Base-by-base conservation (phyloP, 2,888 invertebrate genomes). In the Leucophora obtusa region DNA sequence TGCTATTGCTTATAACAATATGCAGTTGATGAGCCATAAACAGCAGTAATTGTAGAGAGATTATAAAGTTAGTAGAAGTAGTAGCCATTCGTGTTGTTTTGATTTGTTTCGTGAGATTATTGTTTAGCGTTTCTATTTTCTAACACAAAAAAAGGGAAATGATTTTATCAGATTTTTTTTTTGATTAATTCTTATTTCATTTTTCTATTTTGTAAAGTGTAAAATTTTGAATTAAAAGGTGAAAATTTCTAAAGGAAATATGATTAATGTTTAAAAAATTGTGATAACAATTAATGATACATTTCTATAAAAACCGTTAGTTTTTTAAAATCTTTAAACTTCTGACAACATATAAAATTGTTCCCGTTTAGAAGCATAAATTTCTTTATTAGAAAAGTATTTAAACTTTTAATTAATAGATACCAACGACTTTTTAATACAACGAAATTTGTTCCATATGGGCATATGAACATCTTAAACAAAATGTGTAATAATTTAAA, bases 101-200 rank as follows among this genome's bases (percentile, higher is more conserved):
- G 80, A 80, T 76, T 75, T 76, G 50, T 68, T 80, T 80, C 53
- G 50, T 76, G 75, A 80, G 75, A 59, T 75, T 72, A 71, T 59
- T 35, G 51, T 56, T 69, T 68, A 54, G 54, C n/a, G 54, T 75
- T 68, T 33, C 15, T n/a, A 1, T 28, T 28, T 9, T 38, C 0
- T 18, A 43, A 33, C 24, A 54, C 17, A n/a, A 21, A 54, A 75
- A 51, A 62, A 43, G 28, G 21, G 62, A 75, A 76, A 70, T 70
- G 17, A 56, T 43, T 38, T 50, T 10, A n/a, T 15, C 17, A 58
- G 21, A 58, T 51, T 73, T 65, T 11, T 59, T 68, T 53, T 54
- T 43, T 71, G 58, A 63, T 51, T 76, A 58, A 63, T 58, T 43
- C 7, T 58, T 38, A 17, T 70, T 51, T 56, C 50, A 51, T 79